Conservation (phyloP, 23 tunicate genomes). For the Halocynthia aurantium region DNA sequence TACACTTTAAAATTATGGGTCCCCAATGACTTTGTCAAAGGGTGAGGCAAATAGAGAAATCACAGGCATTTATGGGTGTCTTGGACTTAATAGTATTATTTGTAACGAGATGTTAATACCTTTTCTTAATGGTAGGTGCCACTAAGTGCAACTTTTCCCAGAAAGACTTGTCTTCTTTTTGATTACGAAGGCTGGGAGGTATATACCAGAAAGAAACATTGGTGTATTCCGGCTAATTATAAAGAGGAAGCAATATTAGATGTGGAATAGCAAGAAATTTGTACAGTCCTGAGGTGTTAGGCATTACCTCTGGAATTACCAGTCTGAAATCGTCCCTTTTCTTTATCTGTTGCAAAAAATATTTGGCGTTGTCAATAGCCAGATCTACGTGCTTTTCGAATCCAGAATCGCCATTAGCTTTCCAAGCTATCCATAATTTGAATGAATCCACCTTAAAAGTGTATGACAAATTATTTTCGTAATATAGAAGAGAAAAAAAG, state of each 20-base stretch:
- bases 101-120: not conserved
- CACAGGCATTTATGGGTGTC: too few species aligned
- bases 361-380: constrained; percentile 62
- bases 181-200: constrained; percentile 19
- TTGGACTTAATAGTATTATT: too few species aligned
- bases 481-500: constrained; percentile 7
- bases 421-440: constrained; percentile 89
- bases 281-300: not conserved
- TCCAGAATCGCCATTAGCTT: constrained; percentile 67
- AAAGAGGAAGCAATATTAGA: not conserved
- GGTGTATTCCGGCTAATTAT: constrained; percentile 9
- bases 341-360: constrained; percentile 28
- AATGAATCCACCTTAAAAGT: constrained; percentile 42
- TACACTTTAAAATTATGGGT: too few species aligned
- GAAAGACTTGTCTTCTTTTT: constrained; percentile 7
- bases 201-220: constrained; percentile 21
- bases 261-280: not conserved
- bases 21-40: too few species aligned
- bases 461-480: too few species aligned
- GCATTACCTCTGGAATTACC: constrained; percentile 35
- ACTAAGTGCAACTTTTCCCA: constrained; percentile 16
- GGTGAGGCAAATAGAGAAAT: too few species aligned
- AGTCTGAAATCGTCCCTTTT: constrained; percentile 50
- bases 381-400: constrained; percentile 50
- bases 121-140: constrained; percentile 15